phyloP scores from a whole-genome alignment of 2,113 vertebrate genomes.

The Ailuropoda melanoleuca region DNA sequence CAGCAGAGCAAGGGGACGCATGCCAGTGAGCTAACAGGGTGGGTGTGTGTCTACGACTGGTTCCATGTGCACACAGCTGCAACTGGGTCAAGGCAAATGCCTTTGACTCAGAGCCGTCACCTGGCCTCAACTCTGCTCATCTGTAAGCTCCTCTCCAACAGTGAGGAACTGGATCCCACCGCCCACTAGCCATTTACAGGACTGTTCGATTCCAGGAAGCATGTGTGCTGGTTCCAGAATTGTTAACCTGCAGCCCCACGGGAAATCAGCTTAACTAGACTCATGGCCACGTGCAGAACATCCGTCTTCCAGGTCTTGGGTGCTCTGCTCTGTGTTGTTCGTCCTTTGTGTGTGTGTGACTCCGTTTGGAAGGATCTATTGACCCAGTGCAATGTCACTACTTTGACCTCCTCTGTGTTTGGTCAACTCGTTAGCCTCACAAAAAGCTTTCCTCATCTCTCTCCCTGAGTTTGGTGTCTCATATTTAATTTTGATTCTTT shows the following conservation, averaged over 20 bases:
- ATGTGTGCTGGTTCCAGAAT: neutral
- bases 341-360: neutral
- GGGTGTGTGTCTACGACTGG: accelerated
- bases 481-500: neutral
- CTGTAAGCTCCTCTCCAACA: neutral
- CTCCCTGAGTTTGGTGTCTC: too few species aligned
- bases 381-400: too few species aligned
- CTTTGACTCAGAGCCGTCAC: too few species aligned
- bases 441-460: neutral
- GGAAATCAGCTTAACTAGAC: neutral
- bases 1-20: neutral
- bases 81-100: neutral
- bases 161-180: neutral
- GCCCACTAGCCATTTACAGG: neutral
- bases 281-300: too few species aligned
- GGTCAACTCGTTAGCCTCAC: neutral
- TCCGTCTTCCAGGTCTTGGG: neutral
- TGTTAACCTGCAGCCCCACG: neutral
- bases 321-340: neutral
- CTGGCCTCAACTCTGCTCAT: too few species aligned
- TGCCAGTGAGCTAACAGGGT: too few species aligned
- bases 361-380: neutral
- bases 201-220: neutral
- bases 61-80: neutral
- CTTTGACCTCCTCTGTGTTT: neutral